Evolutionary conservation across 2,888 invertebrate species (phyloP), one percentile per base, ranked within the genome.

Genomic region (Andrena bucephala): DNA sequence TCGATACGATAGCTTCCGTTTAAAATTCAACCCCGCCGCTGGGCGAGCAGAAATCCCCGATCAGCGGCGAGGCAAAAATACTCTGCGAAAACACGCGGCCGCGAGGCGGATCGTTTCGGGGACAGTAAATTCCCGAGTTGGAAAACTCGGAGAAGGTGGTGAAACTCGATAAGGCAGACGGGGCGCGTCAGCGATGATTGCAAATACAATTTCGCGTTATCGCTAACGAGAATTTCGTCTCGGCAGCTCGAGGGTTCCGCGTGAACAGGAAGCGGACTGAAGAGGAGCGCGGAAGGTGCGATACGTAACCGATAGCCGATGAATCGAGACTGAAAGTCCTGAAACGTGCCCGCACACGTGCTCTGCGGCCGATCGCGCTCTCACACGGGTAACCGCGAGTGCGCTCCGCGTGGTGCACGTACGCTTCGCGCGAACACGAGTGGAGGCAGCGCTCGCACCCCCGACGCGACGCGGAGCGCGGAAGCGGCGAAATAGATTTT

Each of bases 401-500:
- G 5, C 13, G 54, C 24, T 57, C 10, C 24, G 24, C 10, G 24
- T 1, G 36, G 29, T 29, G 29, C 62, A n/a, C 50, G 52, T 27
- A 20, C n/a, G 42, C n/a, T 36, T 24, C 54, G 59, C 50, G 66
- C 3, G 68, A 27, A 29, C 73, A 75, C 66, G 24, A 50, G 48
- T 54, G 50, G 48, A 65, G 63, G 42, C 24, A 13, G 62, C 86
- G 83, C 90, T 91, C 89, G 81, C 87, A 89, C 87, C 87, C 77
- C 82, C 81, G 80, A 79, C 84, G 83, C 81, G 81, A 81, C 84
- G 83, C 85, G 85, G 67, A 81, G 75, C 86, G 81, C 86, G 88
- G 89, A 90, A 89, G 88, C 86, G 86, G 85, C 87, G 89, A 88
- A 92, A 92, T 92, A 91, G 92, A 92, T 92, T 92, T 92, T 92